Conservation (phyloP, 2,113 vertebrate genomes). For the Albula goreensis region DNA sequence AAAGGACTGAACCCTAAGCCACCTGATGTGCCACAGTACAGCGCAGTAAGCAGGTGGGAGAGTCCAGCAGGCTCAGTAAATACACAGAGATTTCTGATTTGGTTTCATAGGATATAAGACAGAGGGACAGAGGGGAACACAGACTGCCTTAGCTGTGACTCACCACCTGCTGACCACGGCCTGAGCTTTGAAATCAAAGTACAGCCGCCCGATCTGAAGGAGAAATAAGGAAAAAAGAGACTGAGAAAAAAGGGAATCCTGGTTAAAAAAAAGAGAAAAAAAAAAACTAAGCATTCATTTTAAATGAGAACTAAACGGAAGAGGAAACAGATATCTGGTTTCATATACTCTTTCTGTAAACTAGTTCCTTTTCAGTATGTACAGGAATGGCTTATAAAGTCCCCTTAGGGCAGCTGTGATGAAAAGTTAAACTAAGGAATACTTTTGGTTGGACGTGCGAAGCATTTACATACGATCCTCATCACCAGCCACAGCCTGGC, state of each 20-base stretch:
- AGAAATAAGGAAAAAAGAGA: background rate
- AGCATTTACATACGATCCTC: background rate
- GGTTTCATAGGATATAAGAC: too few species aligned
- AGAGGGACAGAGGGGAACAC: background rate
- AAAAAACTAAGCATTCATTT: background rate
- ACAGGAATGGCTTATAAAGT: background rate
- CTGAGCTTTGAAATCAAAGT: background rate
- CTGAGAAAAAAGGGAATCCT: background rate
- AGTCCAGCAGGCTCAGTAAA: too few species aligned
- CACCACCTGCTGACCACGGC: background rate
- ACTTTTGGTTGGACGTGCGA: background rate
- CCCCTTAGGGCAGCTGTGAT: background rate
- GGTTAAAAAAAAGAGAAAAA: background rate
- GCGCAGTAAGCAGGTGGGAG: background rate
- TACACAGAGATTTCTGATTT: too few species aligned
- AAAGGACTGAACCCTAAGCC: background rate
- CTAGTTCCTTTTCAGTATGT: background rate
- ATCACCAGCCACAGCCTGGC: background rate
- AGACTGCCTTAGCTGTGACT: background rate
- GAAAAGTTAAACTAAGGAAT: background rate
- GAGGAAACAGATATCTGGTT: background rate
- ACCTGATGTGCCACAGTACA: background rate
- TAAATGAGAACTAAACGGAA: background rate
- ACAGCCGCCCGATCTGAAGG: background rate
- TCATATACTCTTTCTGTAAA: background rate